These are phyloP conservation scores for Brenthis ino DNA, from an alignment of 2,888 invertebrate species.

Conservation along the genomic window DNA sequence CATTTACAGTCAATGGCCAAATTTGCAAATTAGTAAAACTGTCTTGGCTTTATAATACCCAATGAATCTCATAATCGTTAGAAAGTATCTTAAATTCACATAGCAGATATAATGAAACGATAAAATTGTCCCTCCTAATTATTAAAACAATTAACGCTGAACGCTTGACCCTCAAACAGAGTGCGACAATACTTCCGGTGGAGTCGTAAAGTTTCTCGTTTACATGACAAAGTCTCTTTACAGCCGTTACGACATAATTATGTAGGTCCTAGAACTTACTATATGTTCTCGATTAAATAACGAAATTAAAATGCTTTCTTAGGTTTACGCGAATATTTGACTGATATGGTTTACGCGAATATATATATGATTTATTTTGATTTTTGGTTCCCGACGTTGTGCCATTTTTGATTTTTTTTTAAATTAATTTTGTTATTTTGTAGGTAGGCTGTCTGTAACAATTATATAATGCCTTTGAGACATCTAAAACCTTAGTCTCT, in stretches of 20 bases:
- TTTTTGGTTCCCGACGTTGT: too few species aligned
- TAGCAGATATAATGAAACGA: constrained; percentile 11
- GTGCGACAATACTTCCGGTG: constrained; percentile 42
- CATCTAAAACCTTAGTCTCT: too few species aligned
- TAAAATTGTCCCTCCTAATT: constrained; percentile 36
- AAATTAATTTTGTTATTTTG: too few species aligned
- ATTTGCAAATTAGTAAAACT: background rate
- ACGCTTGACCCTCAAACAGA: constrained; percentile 45
- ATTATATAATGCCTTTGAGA: too few species aligned
- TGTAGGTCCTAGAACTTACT: constrained; percentile 48
- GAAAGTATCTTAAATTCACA: constrained; percentile 23
- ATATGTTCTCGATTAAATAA: constrained; percentile 23
- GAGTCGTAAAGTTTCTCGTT: constrained; percentile 62
- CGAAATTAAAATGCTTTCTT: too few species aligned
- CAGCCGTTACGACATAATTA: constrained; percentile 62
- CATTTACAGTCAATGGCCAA: background rate
- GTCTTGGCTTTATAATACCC: background rate
- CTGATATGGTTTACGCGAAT: too few species aligned
- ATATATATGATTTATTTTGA: too few species aligned
- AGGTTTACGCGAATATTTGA: too few species aligned
- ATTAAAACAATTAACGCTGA: constrained; percentile 46
- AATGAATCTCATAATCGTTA: constrained; percentile 18
- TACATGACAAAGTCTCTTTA: constrained; percentile 68
- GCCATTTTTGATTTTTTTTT: too few species aligned
- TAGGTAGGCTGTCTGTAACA: too few species aligned